phyloP scores from a whole-genome alignment of 2,797 vertebrate species.

The Lepilemur septentrionalis region DNA sequence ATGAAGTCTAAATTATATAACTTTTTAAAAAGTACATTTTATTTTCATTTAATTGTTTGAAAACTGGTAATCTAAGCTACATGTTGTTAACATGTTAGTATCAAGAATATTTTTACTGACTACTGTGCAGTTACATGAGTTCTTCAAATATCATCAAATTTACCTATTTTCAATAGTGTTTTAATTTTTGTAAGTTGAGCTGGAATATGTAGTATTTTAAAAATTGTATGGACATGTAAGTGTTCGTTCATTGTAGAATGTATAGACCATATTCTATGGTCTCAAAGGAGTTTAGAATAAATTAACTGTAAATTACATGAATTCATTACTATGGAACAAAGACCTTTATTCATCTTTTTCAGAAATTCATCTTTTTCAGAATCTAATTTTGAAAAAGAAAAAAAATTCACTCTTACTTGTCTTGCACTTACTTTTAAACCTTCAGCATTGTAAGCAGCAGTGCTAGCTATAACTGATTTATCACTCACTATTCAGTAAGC shows the following conservation, averaged over 20 bases:
- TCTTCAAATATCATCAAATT: constrained; percentile 38
- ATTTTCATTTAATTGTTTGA: constrained; percentile 47
- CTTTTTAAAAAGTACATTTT: background rate
- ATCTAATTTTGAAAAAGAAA: constrained; percentile 56
- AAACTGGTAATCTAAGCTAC: background rate
- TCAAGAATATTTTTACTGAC: constrained; percentile 40
- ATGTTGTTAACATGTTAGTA: background rate
- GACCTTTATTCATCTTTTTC: constrained; percentile 69
- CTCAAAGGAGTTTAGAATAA: constrained; percentile 73
- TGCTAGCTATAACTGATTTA: constrained; percentile 59
- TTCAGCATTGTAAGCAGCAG: constrained; percentile 22
- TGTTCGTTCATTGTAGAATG: constrained; percentile 38
- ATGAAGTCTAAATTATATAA: background rate
- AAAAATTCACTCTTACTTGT: constrained; percentile 32
- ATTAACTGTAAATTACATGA: constrained; percentile 75
- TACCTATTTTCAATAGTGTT: constrained; percentile 19
- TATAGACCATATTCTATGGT: constrained; percentile 35
- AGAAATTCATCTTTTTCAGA: constrained; percentile 65
- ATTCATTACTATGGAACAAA: constrained; percentile 75
- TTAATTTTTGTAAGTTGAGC: constrained; percentile 33
- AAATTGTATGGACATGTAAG: constrained; percentile 54
- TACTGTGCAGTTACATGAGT: background rate
- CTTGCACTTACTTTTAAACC: constrained; percentile 57
- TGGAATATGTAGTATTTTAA: constrained; percentile 51
- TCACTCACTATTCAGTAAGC: constrained; percentile 9